Percentiles rank a stretch among this genome's conserved stretches.
These are phyloP conservation scores for Penaeus chinensis DNA, from an alignment of 1,140 invertebrate genomes.

Conservation along the genomic window DNA sequence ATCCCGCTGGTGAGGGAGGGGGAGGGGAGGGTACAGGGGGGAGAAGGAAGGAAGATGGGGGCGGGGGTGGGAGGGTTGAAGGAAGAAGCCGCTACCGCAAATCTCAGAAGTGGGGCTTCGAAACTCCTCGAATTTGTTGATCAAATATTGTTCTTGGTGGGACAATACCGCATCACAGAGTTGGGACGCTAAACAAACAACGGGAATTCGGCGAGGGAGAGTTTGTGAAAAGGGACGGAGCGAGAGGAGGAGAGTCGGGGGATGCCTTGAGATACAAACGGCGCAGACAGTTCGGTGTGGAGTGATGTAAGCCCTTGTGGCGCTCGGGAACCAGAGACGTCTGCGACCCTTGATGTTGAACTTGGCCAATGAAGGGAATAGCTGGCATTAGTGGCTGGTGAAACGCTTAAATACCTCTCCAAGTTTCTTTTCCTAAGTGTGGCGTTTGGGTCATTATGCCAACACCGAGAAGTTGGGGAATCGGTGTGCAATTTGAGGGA, in stretches of 20 bases:
- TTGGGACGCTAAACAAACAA: slow-evolving; percentile 55
- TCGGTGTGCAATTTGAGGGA: no score
- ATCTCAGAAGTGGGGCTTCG: slow-evolving; percentile 33
- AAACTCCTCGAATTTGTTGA: slow-evolving; percentile 61
- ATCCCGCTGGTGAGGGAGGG: background rate
- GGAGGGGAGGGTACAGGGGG: background rate
- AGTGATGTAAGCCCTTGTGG: background rate
- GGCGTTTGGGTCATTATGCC: no score
- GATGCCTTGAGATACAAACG: slow-evolving; percentile 22
- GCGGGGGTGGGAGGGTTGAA: background rate
- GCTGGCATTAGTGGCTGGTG: no score
- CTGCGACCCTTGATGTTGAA: no score
- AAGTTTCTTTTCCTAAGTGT: no score
- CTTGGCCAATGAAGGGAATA: no score
- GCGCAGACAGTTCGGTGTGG: no score
- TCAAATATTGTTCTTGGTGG: slow-evolving; percentile 60
- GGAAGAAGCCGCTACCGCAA: slow-evolving; percentile 22
- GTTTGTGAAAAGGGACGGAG: slow-evolving; percentile 43
- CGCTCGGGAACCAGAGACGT: no score
- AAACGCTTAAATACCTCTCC: no score
- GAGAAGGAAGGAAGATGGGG: background rate
- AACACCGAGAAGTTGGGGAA: no score
- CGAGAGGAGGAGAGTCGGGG: slow-evolving; percentile 28
- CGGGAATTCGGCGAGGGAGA: slow-evolving; percentile 29
- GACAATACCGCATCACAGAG: slow-evolving; percentile 59